phyloP scores from a whole-genome alignment of 2,888 invertebrate genomes.

The Drosophila neutralis region DNA sequence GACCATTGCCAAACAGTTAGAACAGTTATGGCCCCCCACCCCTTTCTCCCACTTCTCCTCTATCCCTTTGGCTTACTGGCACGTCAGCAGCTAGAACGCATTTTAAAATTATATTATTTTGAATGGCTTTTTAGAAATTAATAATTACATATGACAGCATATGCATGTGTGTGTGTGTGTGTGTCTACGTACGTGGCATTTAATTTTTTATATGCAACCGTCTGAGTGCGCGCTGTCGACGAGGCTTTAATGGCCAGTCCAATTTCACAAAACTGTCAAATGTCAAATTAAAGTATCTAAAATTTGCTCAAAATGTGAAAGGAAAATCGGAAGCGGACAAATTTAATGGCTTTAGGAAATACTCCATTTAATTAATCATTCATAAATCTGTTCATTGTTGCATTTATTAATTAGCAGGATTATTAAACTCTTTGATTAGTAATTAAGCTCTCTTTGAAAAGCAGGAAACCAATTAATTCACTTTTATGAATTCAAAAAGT shows the following conservation, averaged over 20 bases:
- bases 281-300: conserved; percentile 31
- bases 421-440: not conserved
- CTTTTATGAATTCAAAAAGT: not conserved
- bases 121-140: conserved; percentile 81
- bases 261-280: conserved; percentile 35
- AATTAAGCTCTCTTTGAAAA: not conserved
- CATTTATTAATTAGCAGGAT: not conserved
- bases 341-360: conserved; percentile 2
- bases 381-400: not conserved
- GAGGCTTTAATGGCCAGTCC: conserved; percentile 59
- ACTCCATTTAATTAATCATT: not conserved
- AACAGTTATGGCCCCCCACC: not conserved
- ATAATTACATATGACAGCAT: conserved; percentile 75
- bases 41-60: not conserved
- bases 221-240: conserved; percentile 10
- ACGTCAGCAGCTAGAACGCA: conserved; percentile 61
- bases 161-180: not conserved
- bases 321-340: not conserved
- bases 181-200: conserved; percentile 69
- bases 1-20: conserved; percentile 38
- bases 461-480: not conserved
- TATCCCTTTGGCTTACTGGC: conserved; percentile 20
- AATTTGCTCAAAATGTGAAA: not conserved
- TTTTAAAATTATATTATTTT: conserved; percentile 81
- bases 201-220: conserved; percentile 62